Base-by-base conservation (phyloP, 2,888 invertebrate species). In the Agelastica alni region DNA sequence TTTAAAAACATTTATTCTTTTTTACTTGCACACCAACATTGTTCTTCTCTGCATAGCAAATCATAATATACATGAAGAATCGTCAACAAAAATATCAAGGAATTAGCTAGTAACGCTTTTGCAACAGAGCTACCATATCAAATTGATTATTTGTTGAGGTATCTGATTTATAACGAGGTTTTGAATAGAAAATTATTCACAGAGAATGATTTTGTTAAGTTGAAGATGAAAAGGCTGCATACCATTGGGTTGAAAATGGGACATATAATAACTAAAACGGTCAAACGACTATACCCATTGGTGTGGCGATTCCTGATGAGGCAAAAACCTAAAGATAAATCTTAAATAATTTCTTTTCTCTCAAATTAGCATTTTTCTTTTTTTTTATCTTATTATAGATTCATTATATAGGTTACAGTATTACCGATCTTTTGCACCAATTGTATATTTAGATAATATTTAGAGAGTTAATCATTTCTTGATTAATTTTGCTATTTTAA, bases 131-230 rank as follows among this genome's bases (percentile, higher is more conserved):
- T 48, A 61, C 65, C 67, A 60, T 54, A 61, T 61, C 67, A 58
- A 65, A 67, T 64, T 61, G 64, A 64, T 64, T 63, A 63, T 64
- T 63, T 60, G 58, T 58, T 59, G 60, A 58, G 54, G 51, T 57
- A 56, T 61, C 43, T 67, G 65, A 67, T 65, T 67, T 67, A 67
- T 65, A 54, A 61, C 62, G 61, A 62, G 60, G 61, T 65, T 61
- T 56, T 42, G 53, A 53, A 62, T 60, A 61, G 51, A 56, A 36
- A 57, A 67, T 65, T 65, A 63, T 63, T 58, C 61, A 62, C 62
- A 59, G 62, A 57, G 36, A 22, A 20, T 36, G 42, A 58, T 54
- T 66, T 60, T 52, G 53, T 57, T 52, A 39, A 39, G 47, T 49
- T 39, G 36, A 28, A 37, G 31, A 9, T 45, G 41, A 44, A 41